Evolutionary conservation across 2,888 invertebrate species (phyloP), one percentile per base, ranked within the genome.

Genomic region (Congeria kusceri): DNA sequence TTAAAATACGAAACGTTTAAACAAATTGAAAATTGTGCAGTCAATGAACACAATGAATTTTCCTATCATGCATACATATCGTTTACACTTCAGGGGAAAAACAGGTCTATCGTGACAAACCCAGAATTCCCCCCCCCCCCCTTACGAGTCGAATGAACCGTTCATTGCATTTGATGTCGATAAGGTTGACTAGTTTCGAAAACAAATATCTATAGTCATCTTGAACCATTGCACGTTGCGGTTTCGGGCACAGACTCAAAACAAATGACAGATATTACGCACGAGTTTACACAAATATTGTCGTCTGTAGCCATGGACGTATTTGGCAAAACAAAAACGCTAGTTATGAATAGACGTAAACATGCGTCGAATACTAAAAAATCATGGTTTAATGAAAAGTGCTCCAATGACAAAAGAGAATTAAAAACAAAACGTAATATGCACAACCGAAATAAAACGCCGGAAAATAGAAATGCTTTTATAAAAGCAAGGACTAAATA

Each of bases 1-100:
- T 15, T 49, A 49, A 49, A 49, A 49, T 49, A 49, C 20, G 49
- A 49, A 32, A 49, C 49, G 18, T 20, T 49, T 49, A 3, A 49
- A 5, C 18, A 9, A 15, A 49, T 49, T 5, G 49, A 49, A 49
- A 49, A 49, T 15, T 49, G 4, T 49, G 3, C 20, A 20, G 15
- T 49, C 15, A n/a, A n/a, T n/a, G n/a, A 49, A 49, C 49, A 49
- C 20, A 49, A 49, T 49, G 49, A 49, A 49, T 49, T 49, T 49
- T 49, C 49, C 3, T 4, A 49, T 15, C 49, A 49, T 15, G 49
- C 49, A 9, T 49, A 15, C 15, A 4, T 49, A 20, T 49, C 49
- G 20, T 49, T 49, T 20, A 20, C 49, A 9, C 4, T 49, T 49
- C n/a, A n/a, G n/a, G n/a, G n/a, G n/a, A 49, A 49, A 20, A 15